Evolutionary conservation across 2,888 invertebrate genomes (phyloP), one percentile per base, ranked within the genome.

Genomic region (Chelonus formosanus): DNA sequence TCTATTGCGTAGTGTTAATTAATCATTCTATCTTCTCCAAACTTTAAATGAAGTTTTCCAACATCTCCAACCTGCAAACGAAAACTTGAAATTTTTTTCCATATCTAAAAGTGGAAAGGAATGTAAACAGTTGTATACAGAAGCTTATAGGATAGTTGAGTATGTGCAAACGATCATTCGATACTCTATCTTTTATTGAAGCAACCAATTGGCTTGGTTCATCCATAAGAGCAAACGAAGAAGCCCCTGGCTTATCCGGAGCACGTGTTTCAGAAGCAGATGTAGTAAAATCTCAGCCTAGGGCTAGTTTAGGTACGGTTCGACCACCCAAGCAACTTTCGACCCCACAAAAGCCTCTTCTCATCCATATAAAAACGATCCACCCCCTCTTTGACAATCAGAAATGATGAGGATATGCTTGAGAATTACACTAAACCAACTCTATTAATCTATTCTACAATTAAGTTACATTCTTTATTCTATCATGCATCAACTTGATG

Each of bases 261-360:
- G 78, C 80, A 77, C 79, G 78, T 79, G 79, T 78, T 77, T 71
- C 67, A 48, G 54, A 54, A 69, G 70, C 80, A 79, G 78, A 79
- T 79, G 79, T 71, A 70, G 67, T 58, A 66, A 78, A 80, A 74
- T 77, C 75, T 73, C 57, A 63, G 61, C 79, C 79, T 65, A 67
- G 57, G 70, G 75, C 70, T 56, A 61, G 56, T 47, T 66, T 66
- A 67, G 45, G 56, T 8, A 55, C 64, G 63, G 53, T 64, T 45
- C 53, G 67, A 69, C 71, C 71, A 67, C 71, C 71, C 68, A 73
- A 63, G 61, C 50, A 47, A 47, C 47, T 56, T 59, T 54, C 36
- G 45, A 55, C 45, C 58, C 62, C 43, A 35, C 43, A 45, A 32
- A 36, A 35, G 57, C 47, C 32, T 55, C 48, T n/a, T 45, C 7